Evolutionary conservation across 2,113 vertebrate species (phyloP).

Genomic region (Triplophysa tibetana): DNA sequence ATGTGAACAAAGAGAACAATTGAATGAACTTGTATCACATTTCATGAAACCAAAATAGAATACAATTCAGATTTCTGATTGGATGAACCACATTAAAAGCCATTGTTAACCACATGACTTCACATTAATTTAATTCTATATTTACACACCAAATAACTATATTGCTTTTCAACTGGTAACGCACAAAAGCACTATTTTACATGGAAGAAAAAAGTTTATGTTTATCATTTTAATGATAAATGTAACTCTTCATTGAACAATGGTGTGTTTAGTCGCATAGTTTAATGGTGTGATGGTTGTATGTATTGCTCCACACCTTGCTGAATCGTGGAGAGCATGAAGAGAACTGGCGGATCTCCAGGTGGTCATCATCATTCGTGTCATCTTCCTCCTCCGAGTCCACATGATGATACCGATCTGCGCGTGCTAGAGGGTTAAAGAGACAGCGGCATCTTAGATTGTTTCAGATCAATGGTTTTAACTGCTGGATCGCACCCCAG

Average conservation of each 20-base stretch:
- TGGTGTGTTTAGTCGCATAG: background rate
- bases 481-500: no score
- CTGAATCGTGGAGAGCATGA: slow-evolving; percentile 95
- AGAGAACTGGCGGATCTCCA: slow-evolving; percentile 95
- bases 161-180: no score
- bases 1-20: no score
- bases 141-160: background rate
- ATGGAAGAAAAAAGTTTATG: no score
- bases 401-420: slow-evolving; percentile 90
- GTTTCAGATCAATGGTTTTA: background rate
- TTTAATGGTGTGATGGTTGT: background rate
- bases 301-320: slow-evolving; percentile 76
- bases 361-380: slow-evolving; percentile 89
- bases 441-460: background rate
- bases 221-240: background rate
- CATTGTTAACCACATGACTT: no score
- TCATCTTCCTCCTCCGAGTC: slow-evolving; percentile 97
- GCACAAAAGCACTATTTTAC: no score
- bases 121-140: no score
- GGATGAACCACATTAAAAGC: no score
- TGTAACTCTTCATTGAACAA: background rate
- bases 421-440: slow-evolving; percentile 77
- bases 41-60: background rate
- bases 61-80: background rate
- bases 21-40: background rate